Evolutionary conservation across 2,888 invertebrate species (phyloP).

Genomic region (Acrobasis suavella): DNA sequence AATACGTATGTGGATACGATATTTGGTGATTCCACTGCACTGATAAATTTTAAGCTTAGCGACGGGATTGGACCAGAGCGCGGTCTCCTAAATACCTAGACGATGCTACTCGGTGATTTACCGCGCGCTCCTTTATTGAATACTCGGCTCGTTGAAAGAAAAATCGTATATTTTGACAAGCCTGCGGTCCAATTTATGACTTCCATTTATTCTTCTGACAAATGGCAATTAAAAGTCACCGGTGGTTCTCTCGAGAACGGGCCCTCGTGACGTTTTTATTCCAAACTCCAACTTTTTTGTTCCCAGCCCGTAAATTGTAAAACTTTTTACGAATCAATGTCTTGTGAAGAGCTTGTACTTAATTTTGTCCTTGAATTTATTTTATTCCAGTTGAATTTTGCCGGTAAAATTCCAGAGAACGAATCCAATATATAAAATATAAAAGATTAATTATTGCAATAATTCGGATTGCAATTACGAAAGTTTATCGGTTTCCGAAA

Average conservation of each 20-base stretch:
- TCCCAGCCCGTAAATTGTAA: constrained; percentile 33
- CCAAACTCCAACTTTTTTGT: constrained; percentile 37
- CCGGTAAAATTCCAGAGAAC: not conserved
- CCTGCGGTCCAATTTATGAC: constrained; percentile 65
- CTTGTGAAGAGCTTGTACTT: constrained; percentile 20
- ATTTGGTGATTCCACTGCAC: not conserved
- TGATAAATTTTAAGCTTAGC: constrained; percentile 24
- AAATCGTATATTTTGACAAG: constrained; percentile 75
- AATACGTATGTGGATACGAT: not conserved
- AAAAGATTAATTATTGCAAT: constrained; percentile 3
- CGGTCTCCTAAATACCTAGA: constrained; percentile 51
- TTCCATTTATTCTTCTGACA: constrained; percentile 65
- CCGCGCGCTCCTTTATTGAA: constrained; percentile 69
- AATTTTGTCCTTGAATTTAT: constrained; percentile 23
- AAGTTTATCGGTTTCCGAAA: constrained; percentile 17
- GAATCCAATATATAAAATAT: not conserved
- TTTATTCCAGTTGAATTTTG: constrained; percentile 19
- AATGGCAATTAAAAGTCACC: constrained; percentile 67
- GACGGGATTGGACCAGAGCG: constrained; percentile 39
- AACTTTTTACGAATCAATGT: constrained; percentile 30
- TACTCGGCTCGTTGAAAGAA: constrained; percentile 70
- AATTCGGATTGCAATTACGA: constrained; percentile 16
- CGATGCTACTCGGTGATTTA: constrained; percentile 66
- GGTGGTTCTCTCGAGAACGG: constrained; percentile 29
- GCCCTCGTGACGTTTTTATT: constrained; percentile 37